Evolutionary conservation across 2,888 invertebrate genomes (phyloP), one percentile per base, ranked within the genome.

Genomic region (Andrena chrysosceles): DNA sequence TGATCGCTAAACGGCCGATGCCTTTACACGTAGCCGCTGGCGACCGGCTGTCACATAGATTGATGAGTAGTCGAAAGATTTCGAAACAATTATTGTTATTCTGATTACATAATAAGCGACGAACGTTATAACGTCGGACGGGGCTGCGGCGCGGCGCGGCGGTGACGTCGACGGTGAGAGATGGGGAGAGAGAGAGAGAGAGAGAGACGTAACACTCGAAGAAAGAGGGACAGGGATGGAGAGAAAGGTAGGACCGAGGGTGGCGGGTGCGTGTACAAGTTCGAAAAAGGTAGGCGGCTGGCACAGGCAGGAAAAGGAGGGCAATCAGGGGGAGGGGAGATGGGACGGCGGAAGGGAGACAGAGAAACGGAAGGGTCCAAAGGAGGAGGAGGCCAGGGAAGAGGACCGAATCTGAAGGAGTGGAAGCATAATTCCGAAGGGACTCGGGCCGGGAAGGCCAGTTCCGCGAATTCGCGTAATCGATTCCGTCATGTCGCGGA

Each of bases 401-500:
- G 64, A 74, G 78, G 77, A 74, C 82, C 87, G 84, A 86, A 88
- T 87, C 82, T 77, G 78, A 83, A 90, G 86, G 89, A 89, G 87
- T 88, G 87, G 90, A 91, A 89, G 91, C 91, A 92, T 92, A 92
- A 93, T 93, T 91, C 90, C 89, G 87, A 91, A 91, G 88, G 90
- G 89, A 88, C 85, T 84, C 83, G 84, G 72, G 85, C 83, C 85
- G 81, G 85, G 89, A 87, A 86, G 84, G 87, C 87, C 89, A 87
- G 93, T 93, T 93, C 93, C 91, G 92, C 93, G 93, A 93, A 93
- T 93, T 90, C 93, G 93, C 92, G 94, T 94, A 94, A 94, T 94
- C 94, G 94, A 94, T 93, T 94, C 93, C 93, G 92, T 93, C 94
- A 93, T 93, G 94, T 94, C 93, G 93, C 93, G 92, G 93, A 93